Evolutionary conservation across 2,113 vertebrate genomes (phyloP).

Genomic region (Platysteira castanea): DNA sequence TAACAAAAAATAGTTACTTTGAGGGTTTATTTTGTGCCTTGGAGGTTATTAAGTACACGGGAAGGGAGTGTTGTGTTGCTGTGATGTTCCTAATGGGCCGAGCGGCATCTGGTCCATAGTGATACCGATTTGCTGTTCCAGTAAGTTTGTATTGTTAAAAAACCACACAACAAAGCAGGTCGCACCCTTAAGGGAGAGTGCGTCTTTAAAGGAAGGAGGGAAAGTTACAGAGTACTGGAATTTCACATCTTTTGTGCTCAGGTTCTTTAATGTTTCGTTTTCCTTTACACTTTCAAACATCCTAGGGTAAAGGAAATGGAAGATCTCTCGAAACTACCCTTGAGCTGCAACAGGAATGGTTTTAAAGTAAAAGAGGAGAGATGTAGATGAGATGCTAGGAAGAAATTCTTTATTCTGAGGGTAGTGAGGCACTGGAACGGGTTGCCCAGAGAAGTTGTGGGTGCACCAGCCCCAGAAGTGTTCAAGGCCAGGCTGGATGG

Average conservation of each 20-base stretch:
- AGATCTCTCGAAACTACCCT: not conserved
- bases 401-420: not conserved
- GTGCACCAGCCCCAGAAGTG: not conserved
- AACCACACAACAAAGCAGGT: not conserved
- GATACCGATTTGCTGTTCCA: not conserved
- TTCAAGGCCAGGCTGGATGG: not conserved
- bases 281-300: not conserved
- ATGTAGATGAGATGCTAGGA: not conserved
- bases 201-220: not conserved
- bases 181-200: not conserved
- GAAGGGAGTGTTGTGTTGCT: not conserved
- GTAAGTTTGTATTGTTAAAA: not conserved
- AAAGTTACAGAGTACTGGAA: not conserved
- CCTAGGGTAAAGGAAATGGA: not conserved
- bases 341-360: not conserved
- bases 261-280: not conserved
- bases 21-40: not conserved
- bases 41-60: not conserved
- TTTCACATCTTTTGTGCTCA: not conserved
- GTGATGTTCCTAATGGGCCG: not conserved
- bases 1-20: not conserved
- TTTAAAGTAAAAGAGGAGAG: not conserved
- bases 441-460: not conserved
- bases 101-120: not conserved
- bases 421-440: fast-evolving